phyloP scores from a whole-genome alignment of 2,888 invertebrate genomes.

The Tholera decimalis region DNA sequence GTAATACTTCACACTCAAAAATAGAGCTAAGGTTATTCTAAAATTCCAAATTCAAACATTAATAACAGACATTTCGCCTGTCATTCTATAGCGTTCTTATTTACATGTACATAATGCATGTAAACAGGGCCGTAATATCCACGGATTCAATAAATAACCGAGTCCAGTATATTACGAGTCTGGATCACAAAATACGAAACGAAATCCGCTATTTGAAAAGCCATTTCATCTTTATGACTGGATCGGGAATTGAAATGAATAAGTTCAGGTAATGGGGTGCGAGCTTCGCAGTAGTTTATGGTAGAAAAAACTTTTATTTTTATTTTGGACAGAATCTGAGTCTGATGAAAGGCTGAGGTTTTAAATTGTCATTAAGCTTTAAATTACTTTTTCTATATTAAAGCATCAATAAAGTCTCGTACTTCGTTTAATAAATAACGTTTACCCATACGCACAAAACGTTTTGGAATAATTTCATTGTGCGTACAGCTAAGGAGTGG shows the following conservation, averaged over 20 bases:
- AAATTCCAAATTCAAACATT: constrained; percentile 23
- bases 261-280: constrained; percentile 43
- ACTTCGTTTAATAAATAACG: too few relatives aligned
- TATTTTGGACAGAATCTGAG: not conserved
- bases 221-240: constrained; percentile 65
- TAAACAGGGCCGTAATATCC: constrained; percentile 28
- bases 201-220: constrained; percentile 58
- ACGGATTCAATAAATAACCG: constrained; percentile 33
- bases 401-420: too few relatives aligned
- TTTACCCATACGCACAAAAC: too few relatives aligned
- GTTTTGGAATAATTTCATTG: too few relatives aligned
- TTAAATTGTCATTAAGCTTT: too few relatives aligned
- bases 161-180: constrained; percentile 38
- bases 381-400: too few relatives aligned
- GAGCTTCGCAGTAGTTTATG: constrained; percentile 21
- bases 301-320: constrained; percentile 7
- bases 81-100: constrained; percentile 21
- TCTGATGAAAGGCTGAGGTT: not conserved
- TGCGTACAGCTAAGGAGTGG: too few relatives aligned
- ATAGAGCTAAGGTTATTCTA: not conserved
- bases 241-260: constrained; percentile 62
- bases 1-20: not conserved
- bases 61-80: constrained; percentile 9
- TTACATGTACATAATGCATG: constrained; percentile 27
- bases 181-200: constrained; percentile 58